Percentiles rank a stretch among this genome's conserved stretches.
These are phyloP conservation scores for Drosophila santomea DNA, from an alignment of 1,140 invertebrate genomes.

Conservation along the genomic window DNA sequence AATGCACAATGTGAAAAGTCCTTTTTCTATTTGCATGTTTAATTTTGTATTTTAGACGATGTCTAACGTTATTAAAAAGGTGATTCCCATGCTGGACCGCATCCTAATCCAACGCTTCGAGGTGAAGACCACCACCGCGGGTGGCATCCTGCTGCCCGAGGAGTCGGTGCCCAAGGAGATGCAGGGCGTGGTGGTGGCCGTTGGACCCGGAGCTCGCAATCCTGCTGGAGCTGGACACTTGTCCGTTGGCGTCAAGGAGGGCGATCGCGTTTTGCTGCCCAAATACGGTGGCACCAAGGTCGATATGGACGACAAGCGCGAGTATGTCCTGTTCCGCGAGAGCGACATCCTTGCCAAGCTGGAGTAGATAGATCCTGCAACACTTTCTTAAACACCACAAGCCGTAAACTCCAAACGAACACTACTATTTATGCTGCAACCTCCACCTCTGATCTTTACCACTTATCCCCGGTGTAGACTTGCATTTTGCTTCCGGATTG, in stretches of 20 bases:
- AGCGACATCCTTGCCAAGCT: constrained; percentile 98
- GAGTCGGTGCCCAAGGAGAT: constrained; percentile 97
- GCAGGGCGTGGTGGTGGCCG: constrained; percentile 96
- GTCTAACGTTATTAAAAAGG: constrained; percentile 88
- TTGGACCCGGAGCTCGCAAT: constrained; percentile 95
- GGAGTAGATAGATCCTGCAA: constrained; percentile 77
- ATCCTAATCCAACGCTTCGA: constrained; percentile 97
- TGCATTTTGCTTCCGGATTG: constrained; percentile 30
- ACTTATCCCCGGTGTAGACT: neutral
- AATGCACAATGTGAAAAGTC: neutral
- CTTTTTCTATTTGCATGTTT: too few relatives aligned
- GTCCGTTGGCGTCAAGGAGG: constrained; percentile 93
- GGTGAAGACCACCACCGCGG: constrained; percentile 96
- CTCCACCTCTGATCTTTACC: neutral
- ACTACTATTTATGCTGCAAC: neutral
- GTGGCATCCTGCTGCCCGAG: constrained; percentile 98
- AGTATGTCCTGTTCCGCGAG: constrained; percentile 98
- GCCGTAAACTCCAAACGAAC: neutral
- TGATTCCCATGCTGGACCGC: constrained; percentile 97
- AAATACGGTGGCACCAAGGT: constrained; percentile 99
- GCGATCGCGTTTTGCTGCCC: constrained; percentile 97
- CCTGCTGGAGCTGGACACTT: constrained; percentile 94
- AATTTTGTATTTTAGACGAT: constrained; percentile 31
- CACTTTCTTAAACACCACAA: neutral
- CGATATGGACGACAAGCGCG: constrained; percentile 91